Conservation (phyloP, 2,113 vertebrate genomes). For the Macrotus californicus region DNA sequence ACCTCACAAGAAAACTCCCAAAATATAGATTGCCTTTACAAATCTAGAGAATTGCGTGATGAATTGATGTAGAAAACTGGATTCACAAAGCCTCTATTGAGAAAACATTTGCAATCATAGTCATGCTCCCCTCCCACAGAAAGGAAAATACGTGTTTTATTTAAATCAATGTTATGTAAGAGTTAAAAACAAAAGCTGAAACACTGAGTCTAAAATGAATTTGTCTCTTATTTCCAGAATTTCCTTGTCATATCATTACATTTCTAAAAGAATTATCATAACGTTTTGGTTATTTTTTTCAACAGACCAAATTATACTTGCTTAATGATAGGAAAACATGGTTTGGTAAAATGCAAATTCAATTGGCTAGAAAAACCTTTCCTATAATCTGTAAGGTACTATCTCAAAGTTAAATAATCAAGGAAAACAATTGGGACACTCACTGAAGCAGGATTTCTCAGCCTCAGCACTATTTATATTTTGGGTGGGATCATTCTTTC, state of each 20-base stretch:
- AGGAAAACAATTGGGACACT: background rate
- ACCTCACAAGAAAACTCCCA: slow-evolving; percentile 8
- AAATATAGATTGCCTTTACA: background rate
- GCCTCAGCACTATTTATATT: background rate
- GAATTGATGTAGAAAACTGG: slow-evolving; percentile 13
- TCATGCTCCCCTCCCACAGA: background rate
- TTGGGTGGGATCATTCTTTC: background rate
- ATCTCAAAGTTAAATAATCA: background rate
- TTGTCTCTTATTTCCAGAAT: background rate
- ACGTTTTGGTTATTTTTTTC: background rate
- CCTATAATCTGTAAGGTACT: background rate
- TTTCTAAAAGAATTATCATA: slow-evolving; percentile 35
- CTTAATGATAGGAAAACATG: slow-evolving; percentile 22
- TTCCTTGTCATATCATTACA: background rate
- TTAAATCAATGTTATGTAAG: slow-evolving; percentile 22
- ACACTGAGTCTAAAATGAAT: background rate
- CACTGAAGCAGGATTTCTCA: background rate
- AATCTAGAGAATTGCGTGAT: background rate
- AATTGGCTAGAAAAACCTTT: background rate
- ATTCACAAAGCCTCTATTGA: background rate
- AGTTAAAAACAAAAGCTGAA: background rate
- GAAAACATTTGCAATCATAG: slow-evolving; percentile 1
- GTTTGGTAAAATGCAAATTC: slow-evolving; percentile 32
- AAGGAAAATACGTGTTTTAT: slow-evolving; percentile 33
- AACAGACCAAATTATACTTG: background rate